A percentile compares a stretch with the other conserved stretches of the same genome.
phyloP scores from a whole-genome alignment of 92 coral and sea anemone species.

The Phenganax subtilis region DNA sequence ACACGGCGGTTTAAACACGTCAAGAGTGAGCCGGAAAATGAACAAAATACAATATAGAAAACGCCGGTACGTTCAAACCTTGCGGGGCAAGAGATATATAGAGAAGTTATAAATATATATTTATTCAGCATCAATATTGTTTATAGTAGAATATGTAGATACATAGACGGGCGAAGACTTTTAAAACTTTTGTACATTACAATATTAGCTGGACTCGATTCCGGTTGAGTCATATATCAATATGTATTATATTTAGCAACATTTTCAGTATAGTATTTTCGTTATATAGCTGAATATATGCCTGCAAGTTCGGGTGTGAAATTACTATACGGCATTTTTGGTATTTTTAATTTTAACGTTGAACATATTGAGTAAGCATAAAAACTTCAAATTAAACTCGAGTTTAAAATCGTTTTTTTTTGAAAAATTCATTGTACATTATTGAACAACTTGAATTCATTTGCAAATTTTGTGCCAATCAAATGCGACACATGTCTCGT shows the following conservation, averaged over 20 bases:
- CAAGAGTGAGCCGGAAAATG: not conserved
- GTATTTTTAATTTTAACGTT: not conserved
- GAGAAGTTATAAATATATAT: conserved; percentile 4
- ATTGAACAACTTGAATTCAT: not conserved
- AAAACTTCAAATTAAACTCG: not conserved
- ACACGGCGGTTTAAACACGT: not conserved
- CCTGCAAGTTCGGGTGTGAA: conserved; percentile 11
- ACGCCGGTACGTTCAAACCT: conserved; percentile 17
- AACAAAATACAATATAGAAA: not conserved
- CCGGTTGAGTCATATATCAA: conserved; percentile 1
- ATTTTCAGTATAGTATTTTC: not conserved
- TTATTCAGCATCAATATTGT: not conserved
- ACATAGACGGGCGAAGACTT: not conserved
- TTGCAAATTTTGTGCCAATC: not conserved
- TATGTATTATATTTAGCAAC: not conserved
- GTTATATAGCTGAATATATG: not conserved
- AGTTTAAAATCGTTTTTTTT: not conserved
- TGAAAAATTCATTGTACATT: not conserved
- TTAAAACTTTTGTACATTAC: not conserved
- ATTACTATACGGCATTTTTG: not conserved
- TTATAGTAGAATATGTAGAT: not conserved
- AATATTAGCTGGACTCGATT: conserved; percentile 1
- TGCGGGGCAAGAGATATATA: conserved; percentile 3
- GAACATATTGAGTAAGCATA: not conserved
- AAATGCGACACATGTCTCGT: not conserved